Evolutionary conservation across 2,113 vertebrate species (phyloP).

Genomic region (Sakesphorus luctuosus): DNA sequence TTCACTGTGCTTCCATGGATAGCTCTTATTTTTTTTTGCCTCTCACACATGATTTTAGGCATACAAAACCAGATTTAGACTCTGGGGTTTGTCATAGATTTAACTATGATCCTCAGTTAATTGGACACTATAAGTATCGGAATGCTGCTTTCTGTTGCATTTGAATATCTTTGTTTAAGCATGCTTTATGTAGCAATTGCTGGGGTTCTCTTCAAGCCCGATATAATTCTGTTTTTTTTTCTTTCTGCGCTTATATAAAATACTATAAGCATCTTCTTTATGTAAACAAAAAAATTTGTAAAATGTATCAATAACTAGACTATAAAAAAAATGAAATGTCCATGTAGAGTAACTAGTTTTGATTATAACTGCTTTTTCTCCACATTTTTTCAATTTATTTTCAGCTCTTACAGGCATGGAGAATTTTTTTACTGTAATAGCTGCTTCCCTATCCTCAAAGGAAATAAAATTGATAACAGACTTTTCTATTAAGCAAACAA

Average conservation of each 20-base stretch:
- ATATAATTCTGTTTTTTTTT: constrained; percentile 12
- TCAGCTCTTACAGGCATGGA: constrained; percentile 4
- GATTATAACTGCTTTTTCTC: constrained; percentile 5
- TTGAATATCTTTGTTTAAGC: neutral
- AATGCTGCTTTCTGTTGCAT: neutral
- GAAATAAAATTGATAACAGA: constrained; percentile 40
- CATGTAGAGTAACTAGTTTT: neutral
- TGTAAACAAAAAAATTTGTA: constrained; percentile 36
- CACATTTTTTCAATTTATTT: constrained; percentile 31
- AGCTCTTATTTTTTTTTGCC: constrained; percentile 10
- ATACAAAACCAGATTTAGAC: constrained; percentile 17
- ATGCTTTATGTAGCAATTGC: neutral
- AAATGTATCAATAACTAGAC: neutral
- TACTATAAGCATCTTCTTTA: neutral
- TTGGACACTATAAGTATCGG: neutral
- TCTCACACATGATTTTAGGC: neutral
- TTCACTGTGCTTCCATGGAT: neutral
- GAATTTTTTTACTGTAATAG: constrained; percentile 27
- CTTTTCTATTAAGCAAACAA: constrained; percentile 32
- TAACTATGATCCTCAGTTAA: neutral
- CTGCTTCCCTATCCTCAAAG: constrained; percentile 13
- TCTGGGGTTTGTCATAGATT: neutral
- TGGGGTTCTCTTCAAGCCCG: neutral
- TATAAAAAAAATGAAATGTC: neutral
- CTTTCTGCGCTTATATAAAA: neutral